Evolutionary conservation across 2,113 vertebrate species (phyloP).

Genomic region (Poecile atricapillus): DNA sequence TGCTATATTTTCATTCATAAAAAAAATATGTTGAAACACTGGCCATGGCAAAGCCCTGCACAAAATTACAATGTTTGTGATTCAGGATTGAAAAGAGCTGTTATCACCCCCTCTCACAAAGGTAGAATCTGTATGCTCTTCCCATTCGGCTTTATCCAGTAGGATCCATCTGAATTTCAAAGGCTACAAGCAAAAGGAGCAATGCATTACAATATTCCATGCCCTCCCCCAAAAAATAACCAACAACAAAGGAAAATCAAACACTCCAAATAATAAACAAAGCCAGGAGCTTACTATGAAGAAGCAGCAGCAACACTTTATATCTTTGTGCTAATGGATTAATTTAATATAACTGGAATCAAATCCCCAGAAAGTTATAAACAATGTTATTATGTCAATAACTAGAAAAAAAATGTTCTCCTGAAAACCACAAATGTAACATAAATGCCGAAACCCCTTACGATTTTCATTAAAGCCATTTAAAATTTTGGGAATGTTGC

Average conservation of each 20-base stretch:
- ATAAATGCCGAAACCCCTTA: neutral
- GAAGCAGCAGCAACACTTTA: neutral
- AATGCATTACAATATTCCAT: neutral
- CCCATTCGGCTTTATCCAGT: neutral
- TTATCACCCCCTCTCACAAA: neutral
- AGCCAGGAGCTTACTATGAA: neutral
- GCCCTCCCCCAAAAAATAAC: fast-evolving
- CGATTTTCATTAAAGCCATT: neutral
- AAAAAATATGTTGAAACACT: neutral
- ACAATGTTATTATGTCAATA: neutral
- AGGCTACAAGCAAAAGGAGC: neutral
- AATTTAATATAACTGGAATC: neutral
- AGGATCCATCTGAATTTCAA: neutral
- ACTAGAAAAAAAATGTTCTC: neutral
- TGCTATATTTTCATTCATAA: neutral
- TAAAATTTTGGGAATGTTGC: neutral
- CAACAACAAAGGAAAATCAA: neutral
- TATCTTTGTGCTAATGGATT: neutral
- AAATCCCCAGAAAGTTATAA: neutral
- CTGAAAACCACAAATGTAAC: neutral
- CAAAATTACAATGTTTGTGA: neutral
- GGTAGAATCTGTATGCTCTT: neutral
- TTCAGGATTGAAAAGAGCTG: neutral
- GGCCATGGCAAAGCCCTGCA: neutral
- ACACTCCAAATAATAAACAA: neutral